Evolutionary conservation across 64 coral and sea anemone genomes (phyloP).

Genomic region (Acropora yongei): DNA sequence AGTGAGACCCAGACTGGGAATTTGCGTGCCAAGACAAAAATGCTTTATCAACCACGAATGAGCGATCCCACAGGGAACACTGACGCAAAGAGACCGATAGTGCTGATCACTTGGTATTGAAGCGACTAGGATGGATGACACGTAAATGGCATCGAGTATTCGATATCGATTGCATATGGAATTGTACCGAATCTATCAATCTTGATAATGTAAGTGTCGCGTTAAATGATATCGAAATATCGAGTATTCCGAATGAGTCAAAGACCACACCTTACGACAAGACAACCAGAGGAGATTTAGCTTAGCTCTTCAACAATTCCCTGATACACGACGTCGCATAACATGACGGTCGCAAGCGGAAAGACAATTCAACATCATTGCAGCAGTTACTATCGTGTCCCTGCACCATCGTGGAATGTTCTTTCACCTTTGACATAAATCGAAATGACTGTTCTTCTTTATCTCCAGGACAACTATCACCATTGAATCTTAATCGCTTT

Average conservation of each 20-base stretch:
- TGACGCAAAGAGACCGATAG: too few species aligned
- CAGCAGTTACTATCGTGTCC: too few species aligned
- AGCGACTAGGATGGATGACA: not conserved
- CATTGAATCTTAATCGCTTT: constrained; percentile 6
- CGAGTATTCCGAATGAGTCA: not conserved
- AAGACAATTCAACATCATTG: constrained; percentile 70
- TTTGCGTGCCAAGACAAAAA: too few species aligned
- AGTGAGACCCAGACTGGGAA: too few species aligned
- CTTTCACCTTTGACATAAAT: not conserved
- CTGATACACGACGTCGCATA: constrained; percentile 84
- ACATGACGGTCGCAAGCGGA: constrained; percentile 73
- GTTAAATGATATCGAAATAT: not conserved
- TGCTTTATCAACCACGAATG: too few species aligned
- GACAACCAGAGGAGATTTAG: not conserved
- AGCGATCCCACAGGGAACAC: too few species aligned
- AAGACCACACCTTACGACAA: not conserved
- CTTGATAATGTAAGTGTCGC: too few species aligned
- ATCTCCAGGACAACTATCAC: not conserved
- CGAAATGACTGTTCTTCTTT: not conserved
- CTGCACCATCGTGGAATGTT: not conserved
- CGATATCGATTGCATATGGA: too few species aligned
- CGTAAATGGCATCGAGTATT: too few species aligned
- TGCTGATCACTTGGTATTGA: not conserved
- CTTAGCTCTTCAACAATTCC: constrained; percentile 83
- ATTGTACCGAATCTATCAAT: too few species aligned